phyloP scores from a whole-genome alignment of 1,140 invertebrate genomes.

The Lepidotrigona ventralis region DNA sequence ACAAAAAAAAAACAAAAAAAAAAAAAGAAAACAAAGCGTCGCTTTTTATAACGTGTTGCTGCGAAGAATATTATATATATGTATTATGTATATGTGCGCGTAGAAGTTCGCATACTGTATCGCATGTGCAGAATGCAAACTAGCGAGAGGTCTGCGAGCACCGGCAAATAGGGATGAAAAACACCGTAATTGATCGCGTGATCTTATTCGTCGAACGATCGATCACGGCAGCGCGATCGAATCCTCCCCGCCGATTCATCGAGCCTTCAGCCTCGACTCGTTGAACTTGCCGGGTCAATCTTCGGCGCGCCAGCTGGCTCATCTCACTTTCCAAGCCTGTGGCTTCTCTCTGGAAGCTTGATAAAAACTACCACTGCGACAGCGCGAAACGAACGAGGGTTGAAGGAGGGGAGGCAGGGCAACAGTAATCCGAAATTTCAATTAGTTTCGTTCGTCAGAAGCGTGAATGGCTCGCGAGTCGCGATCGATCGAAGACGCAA shows the following conservation, averaged over 20 bases:
- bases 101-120: constrained; percentile 13
- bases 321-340: neutral
- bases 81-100: constrained; percentile 38
- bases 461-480: neutral
- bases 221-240: neutral
- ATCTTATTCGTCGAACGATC: constrained; percentile 23
- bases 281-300: neutral
- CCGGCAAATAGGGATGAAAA: neutral
- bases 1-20: no score
- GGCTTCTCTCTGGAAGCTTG: no score
- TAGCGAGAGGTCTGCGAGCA: neutral
- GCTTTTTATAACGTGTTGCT: constrained; percentile 54
- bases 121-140: constrained; percentile 9
- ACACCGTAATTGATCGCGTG: constrained; percentile 50
- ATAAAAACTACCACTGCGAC: no score
- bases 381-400: no score
- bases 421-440: no score
- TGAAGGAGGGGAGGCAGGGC: no score
- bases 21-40: constrained; percentile 36
- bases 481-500: constrained; percentile 39
- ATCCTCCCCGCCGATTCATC: no score
- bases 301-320: no score
- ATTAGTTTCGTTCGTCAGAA: neutral
- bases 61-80: constrained; percentile 15
- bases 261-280: neutral